phyloP scores from a whole-genome alignment of 2,113 vertebrate species.

The Pontoporia blainvillei region DNA sequence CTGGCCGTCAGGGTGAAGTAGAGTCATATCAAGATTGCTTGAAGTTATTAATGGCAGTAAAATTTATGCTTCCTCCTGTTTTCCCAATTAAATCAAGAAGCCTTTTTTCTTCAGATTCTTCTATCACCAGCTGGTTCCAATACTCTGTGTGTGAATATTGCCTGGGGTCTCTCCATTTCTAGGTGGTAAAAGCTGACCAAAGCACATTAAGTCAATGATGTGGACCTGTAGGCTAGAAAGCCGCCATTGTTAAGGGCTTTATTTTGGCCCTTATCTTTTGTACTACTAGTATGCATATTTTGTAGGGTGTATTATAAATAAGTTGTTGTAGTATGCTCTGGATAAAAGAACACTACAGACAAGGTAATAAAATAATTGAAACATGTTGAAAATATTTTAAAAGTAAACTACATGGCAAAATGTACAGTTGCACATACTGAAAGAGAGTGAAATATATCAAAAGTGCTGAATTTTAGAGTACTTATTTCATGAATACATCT shows the following conservation, averaged over 20 bases:
- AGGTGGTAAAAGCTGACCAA: constrained; percentile 74
- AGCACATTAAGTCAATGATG: constrained; percentile 79
- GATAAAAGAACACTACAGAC: constrained; percentile 20
- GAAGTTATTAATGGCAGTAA: constrained; percentile 97
- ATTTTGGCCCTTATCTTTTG: constrained; percentile 71
- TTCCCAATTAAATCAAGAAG: constrained; percentile 93
- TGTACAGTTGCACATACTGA: background rate
- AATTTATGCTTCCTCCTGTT: constrained; percentile 99
- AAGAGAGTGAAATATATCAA: background rate
- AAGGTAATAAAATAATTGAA: constrained; percentile 50
- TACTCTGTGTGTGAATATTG: constrained; percentile 88
- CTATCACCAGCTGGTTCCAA: constrained; percentile 91
- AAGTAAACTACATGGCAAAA: constrained; percentile 24
- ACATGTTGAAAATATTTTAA: constrained; percentile 33
- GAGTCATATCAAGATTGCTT: constrained; percentile 87
- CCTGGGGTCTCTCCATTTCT: constrained; percentile 82
- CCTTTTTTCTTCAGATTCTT: constrained; percentile 84
- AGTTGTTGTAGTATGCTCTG: background rate
- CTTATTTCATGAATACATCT: constrained; percentile 2
- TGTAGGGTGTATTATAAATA: constrained; percentile 28
- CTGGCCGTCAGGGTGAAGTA: constrained; percentile 81
- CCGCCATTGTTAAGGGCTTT: constrained; percentile 75
- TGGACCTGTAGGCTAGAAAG: constrained; percentile 72
- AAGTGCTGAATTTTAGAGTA: background rate
- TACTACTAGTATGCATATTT: constrained; percentile 22